Evolutionary conservation across 2,113 vertebrate species (phyloP).

Genomic region (Petrocephalus zakoni): DNA sequence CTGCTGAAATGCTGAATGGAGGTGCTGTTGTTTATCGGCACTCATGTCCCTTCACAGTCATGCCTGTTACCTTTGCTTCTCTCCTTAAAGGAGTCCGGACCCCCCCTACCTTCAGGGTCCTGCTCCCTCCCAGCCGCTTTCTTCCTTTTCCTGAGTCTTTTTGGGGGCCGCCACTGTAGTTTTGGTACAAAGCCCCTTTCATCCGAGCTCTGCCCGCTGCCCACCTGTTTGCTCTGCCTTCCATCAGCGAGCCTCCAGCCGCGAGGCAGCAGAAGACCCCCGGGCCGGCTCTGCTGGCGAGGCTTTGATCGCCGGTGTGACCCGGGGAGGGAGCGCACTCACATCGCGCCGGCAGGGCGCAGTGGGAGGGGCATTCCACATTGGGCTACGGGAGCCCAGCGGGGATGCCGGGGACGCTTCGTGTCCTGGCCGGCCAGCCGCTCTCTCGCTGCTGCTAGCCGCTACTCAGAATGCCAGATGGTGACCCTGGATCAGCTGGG

Average conservation of each 20-base stretch:
- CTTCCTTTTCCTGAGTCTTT: constrained; percentile 25
- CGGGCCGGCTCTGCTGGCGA: constrained; percentile 20
- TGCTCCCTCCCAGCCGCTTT: not conserved
- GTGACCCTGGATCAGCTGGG: not conserved
- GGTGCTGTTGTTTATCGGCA: not conserved
- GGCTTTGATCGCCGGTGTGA: constrained; percentile 53
- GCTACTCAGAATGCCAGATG: not conserved
- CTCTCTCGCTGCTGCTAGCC: not conserved
- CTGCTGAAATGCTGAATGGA: not conserved
- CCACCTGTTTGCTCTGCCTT: constrained; percentile 57
- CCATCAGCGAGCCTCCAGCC: constrained; percentile 42
- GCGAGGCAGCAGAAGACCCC: constrained; percentile 33
- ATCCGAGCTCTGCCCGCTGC: constrained; percentile 46
- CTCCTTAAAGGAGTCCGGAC: not conserved
- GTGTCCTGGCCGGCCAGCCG: not conserved
- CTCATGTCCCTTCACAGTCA: not conserved
- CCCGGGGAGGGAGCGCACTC: constrained; percentile 32
- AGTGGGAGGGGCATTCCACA: not conserved
- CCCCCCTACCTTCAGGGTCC: constrained; percentile 7
- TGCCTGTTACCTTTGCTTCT: constrained; percentile 5
- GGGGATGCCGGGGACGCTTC: not conserved
- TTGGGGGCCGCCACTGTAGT: constrained; percentile 42
- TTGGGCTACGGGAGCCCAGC: not conserved
- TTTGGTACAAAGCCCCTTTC: constrained; percentile 50
- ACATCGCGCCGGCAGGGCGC: constrained; percentile 2